Evolutionary conservation across 2,113 vertebrate species (phyloP), one percentile per base, ranked within the genome.

Genomic region (Forbesichthys papilliferus): DNA sequence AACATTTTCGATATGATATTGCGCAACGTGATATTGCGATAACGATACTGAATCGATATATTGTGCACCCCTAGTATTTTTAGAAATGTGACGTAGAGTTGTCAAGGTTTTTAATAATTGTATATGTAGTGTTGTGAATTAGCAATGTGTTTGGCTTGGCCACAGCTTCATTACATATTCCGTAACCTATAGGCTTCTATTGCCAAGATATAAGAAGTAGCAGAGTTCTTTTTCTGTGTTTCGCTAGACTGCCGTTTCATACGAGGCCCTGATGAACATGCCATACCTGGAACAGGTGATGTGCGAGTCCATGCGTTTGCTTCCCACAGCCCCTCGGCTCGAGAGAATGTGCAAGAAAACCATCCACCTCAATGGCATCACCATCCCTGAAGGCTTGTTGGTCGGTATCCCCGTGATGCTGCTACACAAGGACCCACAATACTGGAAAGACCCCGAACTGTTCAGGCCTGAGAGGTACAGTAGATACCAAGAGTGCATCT

Each of bases 401-500:
- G 58, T 90, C 18, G 74, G 48, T 3, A 59, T 90, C 66, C 85
- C 89, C 34, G 48, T 62, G 16, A 1, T 27, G 9, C 0, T 73
- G 1, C 11, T 90, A 0, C 89, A 90, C 64, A 84, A 9, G 64
- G 86, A 88, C 66, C 86, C 87, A 7, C 81, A 69, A 2, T 88
- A 20, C 3, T 90, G 89, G 89, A 74, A 20, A 36, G 69, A 75
- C 46, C 84, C 89, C 1, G 77, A 82, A 13, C 53, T 53, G 6
- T 90, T 90, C 77, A 84, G 57, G 65, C 89, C 89, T 18, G 89
- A 90, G 66, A 85, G 89, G 89, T 88, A 71, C 2, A 27, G 27
- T 56, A 46, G 36, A 5, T 42, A 42, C 36, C 36, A 27, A 27
- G 27, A 27, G 27, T 27, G 27, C 27, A 27, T 3, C 0, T 27